Conservation (phyloP, 2,113 vertebrate species). For the Pseudolaguvia tuberculata region DNA sequence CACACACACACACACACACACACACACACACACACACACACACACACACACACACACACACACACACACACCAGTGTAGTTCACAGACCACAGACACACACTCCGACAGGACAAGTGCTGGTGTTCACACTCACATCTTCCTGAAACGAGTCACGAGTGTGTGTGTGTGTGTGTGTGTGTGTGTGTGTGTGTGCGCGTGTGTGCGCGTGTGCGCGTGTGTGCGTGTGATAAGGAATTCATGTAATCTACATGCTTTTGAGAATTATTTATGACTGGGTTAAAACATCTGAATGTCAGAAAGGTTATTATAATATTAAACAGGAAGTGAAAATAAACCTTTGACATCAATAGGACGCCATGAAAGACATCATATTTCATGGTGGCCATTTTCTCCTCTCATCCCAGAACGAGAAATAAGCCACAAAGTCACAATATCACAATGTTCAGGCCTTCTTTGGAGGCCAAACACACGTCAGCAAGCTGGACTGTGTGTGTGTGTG, state of each 20-base stretch:
- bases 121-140: background rate
- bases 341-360: background rate
- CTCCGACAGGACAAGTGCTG: slow-evolving; percentile 18
- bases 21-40: no score
- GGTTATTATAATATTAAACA: background rate
- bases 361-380: no score
- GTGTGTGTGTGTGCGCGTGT: background rate
- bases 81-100: slow-evolving; percentile 32
- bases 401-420: background rate
- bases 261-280: background rate
- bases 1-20: no score
- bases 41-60: no score
- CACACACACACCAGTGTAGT: no score
- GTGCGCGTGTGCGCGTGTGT: background rate
- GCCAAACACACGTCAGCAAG: background rate
- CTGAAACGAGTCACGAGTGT: no score
- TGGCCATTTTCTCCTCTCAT: no score
- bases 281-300: background rate
- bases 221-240: background rate
- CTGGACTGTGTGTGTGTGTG: background rate
- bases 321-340: background rate
- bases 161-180: no score
- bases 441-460: background rate
- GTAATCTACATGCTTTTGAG: background rate
- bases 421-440: background rate